phyloP scores from a whole-genome alignment of 2,797 vertebrate genomes.

The Eidolon dupreanum region DNA sequence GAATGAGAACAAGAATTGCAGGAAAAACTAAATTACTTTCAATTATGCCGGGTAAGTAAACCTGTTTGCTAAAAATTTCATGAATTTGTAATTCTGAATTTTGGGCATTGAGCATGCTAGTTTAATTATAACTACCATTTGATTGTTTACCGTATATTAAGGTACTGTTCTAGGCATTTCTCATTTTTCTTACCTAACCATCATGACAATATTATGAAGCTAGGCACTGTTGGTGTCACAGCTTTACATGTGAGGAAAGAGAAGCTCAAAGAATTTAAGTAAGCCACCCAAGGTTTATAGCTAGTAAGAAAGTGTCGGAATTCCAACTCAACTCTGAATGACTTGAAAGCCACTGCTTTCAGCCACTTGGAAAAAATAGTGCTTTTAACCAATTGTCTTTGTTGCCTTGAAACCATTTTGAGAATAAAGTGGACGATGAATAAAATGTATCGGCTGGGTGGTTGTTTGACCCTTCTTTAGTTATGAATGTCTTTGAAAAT shows the following conservation, averaged over 20 bases:
- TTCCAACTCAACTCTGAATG: neutral
- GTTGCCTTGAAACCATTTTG: neutral
- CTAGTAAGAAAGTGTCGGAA: neutral
- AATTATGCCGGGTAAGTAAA: constrained; percentile 95
- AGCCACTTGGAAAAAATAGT: neutral
- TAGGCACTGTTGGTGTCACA: neutral
- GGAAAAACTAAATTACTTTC: constrained; percentile 97
- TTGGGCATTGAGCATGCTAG: neutral
- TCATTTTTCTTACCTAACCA: neutral
- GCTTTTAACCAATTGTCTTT: neutral
- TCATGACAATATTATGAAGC: neutral
- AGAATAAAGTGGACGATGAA: constrained; percentile 25
- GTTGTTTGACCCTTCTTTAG: neutral
- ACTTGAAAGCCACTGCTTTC: constrained; percentile 27
- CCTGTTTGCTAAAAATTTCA: constrained; percentile 18
- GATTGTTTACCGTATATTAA: neutral
- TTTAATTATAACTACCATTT: neutral
- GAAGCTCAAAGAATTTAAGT: neutral
- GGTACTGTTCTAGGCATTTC: neutral
- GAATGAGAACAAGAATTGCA: constrained; percentile 97
- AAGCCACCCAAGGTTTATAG: neutral
- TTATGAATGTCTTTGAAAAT: constrained; percentile 4
- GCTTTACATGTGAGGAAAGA: neutral
- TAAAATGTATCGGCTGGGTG: neutral
- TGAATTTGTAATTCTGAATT: constrained; percentile 45